These are phyloP conservation scores for Sipha maydis DNA, from an alignment of 2,888 invertebrate genomes.

Conservation along the genomic window DNA sequence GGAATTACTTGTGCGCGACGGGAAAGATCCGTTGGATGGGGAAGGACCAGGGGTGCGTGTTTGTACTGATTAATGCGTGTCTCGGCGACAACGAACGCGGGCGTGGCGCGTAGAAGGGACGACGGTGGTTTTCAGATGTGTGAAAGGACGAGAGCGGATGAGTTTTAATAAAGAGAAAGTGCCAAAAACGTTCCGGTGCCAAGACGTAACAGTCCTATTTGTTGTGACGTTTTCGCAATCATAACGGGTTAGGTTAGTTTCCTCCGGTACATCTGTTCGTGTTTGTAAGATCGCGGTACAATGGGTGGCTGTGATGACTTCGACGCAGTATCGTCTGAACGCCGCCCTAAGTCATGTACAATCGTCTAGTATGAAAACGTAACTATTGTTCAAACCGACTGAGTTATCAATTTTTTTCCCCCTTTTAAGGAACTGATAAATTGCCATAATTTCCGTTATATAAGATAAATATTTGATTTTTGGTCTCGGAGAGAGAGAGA, in stretches of 20 bases:
- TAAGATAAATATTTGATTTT: too few relatives aligned
- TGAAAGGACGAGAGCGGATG: background rate
- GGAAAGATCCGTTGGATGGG: too few relatives aligned
- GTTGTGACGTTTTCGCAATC: constrained; percentile 34
- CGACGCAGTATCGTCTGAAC: background rate
- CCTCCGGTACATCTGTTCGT: too few relatives aligned
- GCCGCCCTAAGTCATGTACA: too few relatives aligned
- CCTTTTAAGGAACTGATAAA: too few relatives aligned
- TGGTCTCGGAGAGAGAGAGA: too few relatives aligned
- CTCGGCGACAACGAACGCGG: background rate
- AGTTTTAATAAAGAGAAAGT: constrained; percentile 51
- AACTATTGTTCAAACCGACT: too few relatives aligned
- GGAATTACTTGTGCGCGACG: background rate
- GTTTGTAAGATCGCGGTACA: too few relatives aligned
- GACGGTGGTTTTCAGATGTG: background rate
- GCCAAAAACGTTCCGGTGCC: background rate
- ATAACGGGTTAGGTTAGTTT: background rate
- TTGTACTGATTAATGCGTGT: constrained; percentile 13
- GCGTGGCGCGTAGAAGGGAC: background rate
- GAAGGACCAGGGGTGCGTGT: background rate
- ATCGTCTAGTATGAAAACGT: too few relatives aligned
- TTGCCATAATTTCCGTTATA: too few relatives aligned
- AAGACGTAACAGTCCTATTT: constrained; percentile 28
- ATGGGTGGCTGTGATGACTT: background rate
- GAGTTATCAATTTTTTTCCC: too few relatives aligned